phyloP scores from a whole-genome alignment of 2,113 vertebrate species.

The Phodopus roborovskii region DNA sequence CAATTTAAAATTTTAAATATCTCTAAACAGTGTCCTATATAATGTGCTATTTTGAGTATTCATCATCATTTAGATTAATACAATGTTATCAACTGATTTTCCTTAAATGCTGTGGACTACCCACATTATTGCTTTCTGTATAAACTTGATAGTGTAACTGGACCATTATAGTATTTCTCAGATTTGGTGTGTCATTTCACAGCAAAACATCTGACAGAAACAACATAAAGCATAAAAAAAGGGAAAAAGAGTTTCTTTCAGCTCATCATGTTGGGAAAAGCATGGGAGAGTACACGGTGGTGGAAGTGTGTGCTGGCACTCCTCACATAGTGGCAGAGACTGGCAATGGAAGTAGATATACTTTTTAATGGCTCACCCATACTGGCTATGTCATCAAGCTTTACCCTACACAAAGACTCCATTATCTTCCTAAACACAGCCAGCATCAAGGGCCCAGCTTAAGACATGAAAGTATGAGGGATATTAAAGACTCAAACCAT shows the following conservation, averaged over 20 bases:
- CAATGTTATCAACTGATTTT: neutral
- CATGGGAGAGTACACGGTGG: neutral
- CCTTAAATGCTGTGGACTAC: neutral
- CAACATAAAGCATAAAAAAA: neutral
- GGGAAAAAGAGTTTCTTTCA: neutral
- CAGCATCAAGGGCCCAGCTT: neutral
- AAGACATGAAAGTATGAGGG: neutral
- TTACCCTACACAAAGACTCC: neutral
- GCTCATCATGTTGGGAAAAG: neutral
- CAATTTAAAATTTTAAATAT: neutral
- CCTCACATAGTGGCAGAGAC: neutral
- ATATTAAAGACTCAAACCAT: neutral
- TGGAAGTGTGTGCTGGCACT: neutral
- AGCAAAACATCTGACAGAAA: neutral
- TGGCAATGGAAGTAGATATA: too few relatives aligned
- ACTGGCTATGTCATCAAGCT: neutral
- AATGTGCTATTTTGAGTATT: neutral
- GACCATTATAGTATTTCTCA: neutral
- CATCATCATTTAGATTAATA: neutral
- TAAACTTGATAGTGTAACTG: neutral
- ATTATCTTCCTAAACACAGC: neutral
- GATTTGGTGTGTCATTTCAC: neutral
- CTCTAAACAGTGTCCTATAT: neutral
- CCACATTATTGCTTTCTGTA: constrained; percentile 1
- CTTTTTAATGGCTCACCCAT: neutral